Evolutionary conservation across 2,113 vertebrate genomes (phyloP).

Genomic region (Capreolus pygargus): DNA sequence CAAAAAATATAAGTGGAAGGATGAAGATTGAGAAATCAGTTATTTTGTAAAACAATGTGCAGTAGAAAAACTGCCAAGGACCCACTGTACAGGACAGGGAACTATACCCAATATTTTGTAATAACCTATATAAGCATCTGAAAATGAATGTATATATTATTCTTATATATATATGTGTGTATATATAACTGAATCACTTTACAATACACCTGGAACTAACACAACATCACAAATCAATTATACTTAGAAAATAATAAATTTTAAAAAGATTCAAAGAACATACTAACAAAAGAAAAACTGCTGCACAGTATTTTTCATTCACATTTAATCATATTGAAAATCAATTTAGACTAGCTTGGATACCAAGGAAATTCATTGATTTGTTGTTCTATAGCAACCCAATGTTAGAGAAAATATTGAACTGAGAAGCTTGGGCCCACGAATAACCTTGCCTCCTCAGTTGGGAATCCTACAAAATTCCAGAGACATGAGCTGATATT

Average conservation of each 20-base stretch:
- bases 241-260: neutral
- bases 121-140: neutral
- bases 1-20: neutral
- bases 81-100: neutral
- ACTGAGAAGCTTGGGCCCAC: neutral
- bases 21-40: neutral
- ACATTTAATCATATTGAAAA: neutral
- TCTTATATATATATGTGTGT: neutral
- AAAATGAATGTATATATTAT: neutral
- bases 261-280: neutral
- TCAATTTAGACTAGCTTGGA: neutral
- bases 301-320: neutral
- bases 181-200: neutral
- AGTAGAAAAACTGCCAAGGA: neutral
- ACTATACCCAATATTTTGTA: neutral
- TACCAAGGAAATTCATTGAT: neutral
- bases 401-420: neutral
- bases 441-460: neutral
- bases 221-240: neutral
- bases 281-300: neutral
- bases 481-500: constrained; percentile 19
- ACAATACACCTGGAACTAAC: neutral
- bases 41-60: neutral
- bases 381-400: neutral
- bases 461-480: constrained; percentile 29